These are phyloP conservation scores for Oligia fasciuncula DNA, from an alignment of 2,888 invertebrate genomes.

Conservation along the genomic window DNA sequence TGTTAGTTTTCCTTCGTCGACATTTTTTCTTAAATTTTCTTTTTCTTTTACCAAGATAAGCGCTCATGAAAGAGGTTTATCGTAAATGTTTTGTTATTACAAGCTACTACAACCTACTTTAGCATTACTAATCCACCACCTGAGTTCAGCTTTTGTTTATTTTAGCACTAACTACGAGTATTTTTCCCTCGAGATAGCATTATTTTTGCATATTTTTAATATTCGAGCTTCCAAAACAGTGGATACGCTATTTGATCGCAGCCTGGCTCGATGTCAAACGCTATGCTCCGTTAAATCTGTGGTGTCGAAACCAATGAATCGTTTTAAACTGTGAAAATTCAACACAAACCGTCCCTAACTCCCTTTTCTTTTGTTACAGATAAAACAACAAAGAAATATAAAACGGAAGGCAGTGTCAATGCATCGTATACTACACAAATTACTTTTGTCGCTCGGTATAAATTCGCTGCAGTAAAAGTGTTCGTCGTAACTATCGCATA, in stretches of 20 bases:
- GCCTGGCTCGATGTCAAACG: slow-evolving; percentile 23
- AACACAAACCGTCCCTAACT: slow-evolving; percentile 50
- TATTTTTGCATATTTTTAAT: slow-evolving; percentile 12
- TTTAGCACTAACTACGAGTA: background rate
- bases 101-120: slow-evolving; percentile 31
- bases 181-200: slow-evolving; percentile 7
- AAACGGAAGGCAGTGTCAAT: slow-evolving; percentile 65
- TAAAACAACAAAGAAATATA: slow-evolving; percentile 66
- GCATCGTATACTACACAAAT: slow-evolving; percentile 70
- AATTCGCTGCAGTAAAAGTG: slow-evolving; percentile 71
- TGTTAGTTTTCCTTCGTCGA: slow-evolving; percentile 26
- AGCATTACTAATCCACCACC: slow-evolving; percentile 41
- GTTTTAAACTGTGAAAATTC: slow-evolving; percentile 42
- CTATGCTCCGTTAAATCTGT: slow-evolving; percentile 35
- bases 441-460: slow-evolving; percentile 64
- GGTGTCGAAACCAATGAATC: slow-evolving; percentile 50
- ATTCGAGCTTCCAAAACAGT: slow-evolving; percentile 20
- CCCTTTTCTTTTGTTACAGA: slow-evolving; percentile 73
- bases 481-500: slow-evolving; percentile 68
- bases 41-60: slow-evolving; percentile 41
- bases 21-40: slow-evolving; percentile 29
- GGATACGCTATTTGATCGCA: slow-evolving; percentile 29
- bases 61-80: slow-evolving; percentile 29
- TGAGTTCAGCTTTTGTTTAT: slow-evolving; percentile 30
- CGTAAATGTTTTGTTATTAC: slow-evolving; percentile 38